These are phyloP conservation scores for Brachionus asplanchnoidis DNA, from an alignment of 1,140 invertebrate species.

Conservation along the genomic window DNA sequence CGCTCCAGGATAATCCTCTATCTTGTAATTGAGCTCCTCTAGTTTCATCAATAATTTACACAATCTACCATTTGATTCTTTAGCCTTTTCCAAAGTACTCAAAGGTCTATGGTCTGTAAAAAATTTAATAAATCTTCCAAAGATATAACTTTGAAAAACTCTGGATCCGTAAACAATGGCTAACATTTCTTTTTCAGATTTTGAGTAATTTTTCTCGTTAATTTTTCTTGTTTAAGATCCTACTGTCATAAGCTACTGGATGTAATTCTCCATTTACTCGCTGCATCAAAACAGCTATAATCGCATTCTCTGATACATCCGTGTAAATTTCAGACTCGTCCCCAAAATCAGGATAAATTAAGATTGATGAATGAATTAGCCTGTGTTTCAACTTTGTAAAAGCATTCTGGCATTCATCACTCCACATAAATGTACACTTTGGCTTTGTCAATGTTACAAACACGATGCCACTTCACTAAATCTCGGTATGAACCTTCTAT, in stretches of 20 bases:
- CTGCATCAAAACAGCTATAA: background rate
- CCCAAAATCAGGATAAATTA: background rate
- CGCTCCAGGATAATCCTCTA: background rate
- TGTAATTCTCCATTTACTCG: background rate
- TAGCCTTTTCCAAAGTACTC: background rate
- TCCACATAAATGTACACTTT: constrained; percentile 47
- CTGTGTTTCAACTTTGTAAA: constrained; percentile 49
- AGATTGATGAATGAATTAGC: constrained; percentile 36
- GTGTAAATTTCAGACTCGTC: background rate
- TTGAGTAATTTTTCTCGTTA: no score
- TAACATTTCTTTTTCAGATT: background rate
- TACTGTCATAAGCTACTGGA: background rate
- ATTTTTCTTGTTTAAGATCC: background rate
- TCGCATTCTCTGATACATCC: background rate
- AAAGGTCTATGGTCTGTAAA: background rate
- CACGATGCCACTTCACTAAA: no score
- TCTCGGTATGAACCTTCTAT: no score
- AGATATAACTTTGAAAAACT: background rate
- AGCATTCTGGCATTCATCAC: constrained; percentile 45
- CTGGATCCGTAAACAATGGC: background rate
- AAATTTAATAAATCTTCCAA: background rate
- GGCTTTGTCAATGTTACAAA: constrained; percentile 48
- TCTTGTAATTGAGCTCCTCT: background rate
- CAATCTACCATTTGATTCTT: background rate
- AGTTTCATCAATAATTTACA: background rate